A percentile compares a stretch with the other conserved stretches of the same genome.
phyloP scores from a whole-genome alignment of 2,113 vertebrate species.

The Microcebus jonahi region DNA sequence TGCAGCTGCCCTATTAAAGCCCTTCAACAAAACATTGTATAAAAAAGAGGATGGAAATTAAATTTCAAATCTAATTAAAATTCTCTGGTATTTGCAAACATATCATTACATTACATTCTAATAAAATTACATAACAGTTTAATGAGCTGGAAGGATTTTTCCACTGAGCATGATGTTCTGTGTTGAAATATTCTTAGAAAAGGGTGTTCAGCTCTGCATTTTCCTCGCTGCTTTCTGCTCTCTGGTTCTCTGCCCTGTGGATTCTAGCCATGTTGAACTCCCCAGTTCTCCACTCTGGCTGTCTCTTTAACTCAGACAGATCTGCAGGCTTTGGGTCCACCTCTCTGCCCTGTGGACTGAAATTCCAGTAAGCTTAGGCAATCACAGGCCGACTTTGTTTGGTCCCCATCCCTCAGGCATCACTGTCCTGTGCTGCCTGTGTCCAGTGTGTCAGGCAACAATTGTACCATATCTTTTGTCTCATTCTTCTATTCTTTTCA shows the following conservation, averaged over 20 bases:
- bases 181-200: not conserved
- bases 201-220: not conserved
- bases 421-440: not conserved
- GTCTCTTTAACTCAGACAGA: not conserved
- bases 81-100: not conserved
- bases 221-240: not conserved
- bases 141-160: not conserved
- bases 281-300: not conserved
- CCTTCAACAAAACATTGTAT: not conserved
- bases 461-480: not conserved
- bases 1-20: not conserved
- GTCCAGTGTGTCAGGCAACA: not conserved
- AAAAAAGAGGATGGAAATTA: slow-evolving; percentile 37
- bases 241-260: not conserved
- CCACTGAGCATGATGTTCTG: not conserved
- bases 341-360: not conserved
- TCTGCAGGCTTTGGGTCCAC: not conserved
- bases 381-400: not conserved
- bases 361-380: not conserved
- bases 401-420: not conserved
- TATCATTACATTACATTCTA: not conserved
- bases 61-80: slow-evolving; percentile 8
- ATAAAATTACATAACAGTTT: not conserved
- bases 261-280: not conserved
- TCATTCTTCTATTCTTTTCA: not conserved